phyloP scores from a whole-genome alignment of 2,797 vertebrate species.

The Arnoldichthys spilopterus region DNA sequence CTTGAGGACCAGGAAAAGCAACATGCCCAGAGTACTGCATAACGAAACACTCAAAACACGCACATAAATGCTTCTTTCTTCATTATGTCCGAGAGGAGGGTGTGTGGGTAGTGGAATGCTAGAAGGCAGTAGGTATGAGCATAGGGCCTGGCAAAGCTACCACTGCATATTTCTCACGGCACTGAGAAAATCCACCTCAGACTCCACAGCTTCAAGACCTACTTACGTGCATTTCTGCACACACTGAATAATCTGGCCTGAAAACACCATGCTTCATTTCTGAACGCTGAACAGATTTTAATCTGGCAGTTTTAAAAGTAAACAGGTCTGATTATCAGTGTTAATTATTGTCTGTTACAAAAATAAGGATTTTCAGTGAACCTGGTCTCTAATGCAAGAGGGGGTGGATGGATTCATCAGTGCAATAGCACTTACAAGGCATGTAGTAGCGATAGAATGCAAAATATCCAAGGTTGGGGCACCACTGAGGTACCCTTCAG shows the following conservation, averaged over 20 bases:
- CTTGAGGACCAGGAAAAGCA: background rate
- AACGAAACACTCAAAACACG: background rate
- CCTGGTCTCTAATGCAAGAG: too few relatives aligned
- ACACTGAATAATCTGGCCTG: background rate
- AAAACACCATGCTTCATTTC: background rate
- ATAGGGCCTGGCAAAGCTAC: conserved; percentile 46
- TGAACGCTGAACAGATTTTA: background rate
- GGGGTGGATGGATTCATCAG: too few relatives aligned
- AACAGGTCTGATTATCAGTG: background rate
- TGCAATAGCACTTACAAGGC: too few relatives aligned
- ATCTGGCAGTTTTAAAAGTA: background rate
- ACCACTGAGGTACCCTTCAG: too few relatives aligned
- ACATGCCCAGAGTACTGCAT: background rate
- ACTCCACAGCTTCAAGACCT: background rate
- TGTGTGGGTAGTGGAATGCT: conserved; percentile 62
- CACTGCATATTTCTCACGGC: conserved; percentile 64
- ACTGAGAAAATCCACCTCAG: conserved; percentile 50
- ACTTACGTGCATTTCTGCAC: background rate
- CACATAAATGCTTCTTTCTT: conserved; percentile 48
- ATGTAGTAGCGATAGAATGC: too few relatives aligned
- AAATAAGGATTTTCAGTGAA: too few relatives aligned
- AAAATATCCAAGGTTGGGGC: too few relatives aligned
- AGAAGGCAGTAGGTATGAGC: conserved; percentile 63
- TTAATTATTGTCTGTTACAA: background rate
- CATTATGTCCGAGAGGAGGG: conserved; percentile 35